These are phyloP conservation scores for Octopus bimaculoides DNA, from an alignment of 1,140 invertebrate species.

Conservation along the genomic window DNA sequence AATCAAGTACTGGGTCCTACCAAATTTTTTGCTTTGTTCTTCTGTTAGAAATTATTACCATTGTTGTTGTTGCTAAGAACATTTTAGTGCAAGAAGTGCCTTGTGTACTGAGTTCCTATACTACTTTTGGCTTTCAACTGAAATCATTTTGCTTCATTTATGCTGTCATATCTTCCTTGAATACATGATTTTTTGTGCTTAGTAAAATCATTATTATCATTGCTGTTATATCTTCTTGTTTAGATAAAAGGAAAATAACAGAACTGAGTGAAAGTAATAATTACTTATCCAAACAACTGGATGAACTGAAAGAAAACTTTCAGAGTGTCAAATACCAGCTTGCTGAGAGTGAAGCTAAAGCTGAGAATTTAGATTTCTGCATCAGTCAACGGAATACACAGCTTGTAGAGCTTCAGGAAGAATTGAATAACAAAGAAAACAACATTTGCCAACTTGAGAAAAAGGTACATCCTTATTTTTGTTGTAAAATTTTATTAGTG, in stretches of 20 bases:
- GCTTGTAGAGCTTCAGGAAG: constrained; percentile 47
- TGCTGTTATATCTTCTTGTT: too few species aligned
- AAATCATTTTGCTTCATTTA: too few species aligned
- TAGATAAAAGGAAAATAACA: constrained; percentile 34
- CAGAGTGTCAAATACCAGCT: constrained; percentile 30
- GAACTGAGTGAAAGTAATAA: constrained; percentile 38
- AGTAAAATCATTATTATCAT: too few species aligned
- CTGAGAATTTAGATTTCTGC: constrained; percentile 35
- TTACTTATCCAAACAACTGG: constrained; percentile 36
- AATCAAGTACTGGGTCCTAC: too few species aligned
- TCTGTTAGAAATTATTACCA: too few species aligned
- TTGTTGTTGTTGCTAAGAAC: too few species aligned
- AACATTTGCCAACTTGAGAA: constrained; percentile 43
- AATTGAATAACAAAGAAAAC: constrained; percentile 38
- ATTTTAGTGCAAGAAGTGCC: too few species aligned
- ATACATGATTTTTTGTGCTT: too few species aligned
- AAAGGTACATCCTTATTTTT: constrained; percentile 29
- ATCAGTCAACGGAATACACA: constrained; percentile 47
- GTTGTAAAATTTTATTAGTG: neutral
- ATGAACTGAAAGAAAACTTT: constrained; percentile 27
- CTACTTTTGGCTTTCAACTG: too few species aligned
- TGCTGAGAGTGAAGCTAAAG: constrained; percentile 38
- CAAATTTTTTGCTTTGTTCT: too few species aligned
- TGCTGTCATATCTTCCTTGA: too few species aligned
- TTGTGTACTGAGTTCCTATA: too few species aligned